Percentiles rank a stretch among this genome's conserved stretches.
These are phyloP conservation scores for Drosophila guanche DNA, from an alignment of 1,140 invertebrate species.

Conservation along the genomic window DNA sequence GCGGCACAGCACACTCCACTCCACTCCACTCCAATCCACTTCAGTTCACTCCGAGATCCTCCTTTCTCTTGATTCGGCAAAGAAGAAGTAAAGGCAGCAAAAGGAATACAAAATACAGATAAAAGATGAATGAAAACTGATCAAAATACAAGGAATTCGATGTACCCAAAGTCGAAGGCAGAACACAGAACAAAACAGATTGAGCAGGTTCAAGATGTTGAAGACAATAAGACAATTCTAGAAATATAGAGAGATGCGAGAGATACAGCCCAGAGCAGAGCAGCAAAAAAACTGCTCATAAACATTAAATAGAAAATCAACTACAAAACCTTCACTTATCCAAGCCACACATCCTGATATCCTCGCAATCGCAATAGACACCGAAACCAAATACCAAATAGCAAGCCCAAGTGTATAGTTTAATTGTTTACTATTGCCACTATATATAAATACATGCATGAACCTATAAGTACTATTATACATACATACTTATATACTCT, in stretches of 20 bases:
- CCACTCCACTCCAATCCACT: conserved; percentile 23
- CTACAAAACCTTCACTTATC: neutral
- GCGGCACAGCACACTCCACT: conserved; percentile 36
- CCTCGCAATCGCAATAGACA: conserved; percentile 44
- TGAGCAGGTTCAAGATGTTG: conserved; percentile 25
- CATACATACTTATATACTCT: conserved; percentile 26
- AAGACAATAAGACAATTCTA: conserved; percentile 74
- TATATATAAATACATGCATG: conserved; percentile 42
- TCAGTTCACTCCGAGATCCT: conserved; percentile 35
- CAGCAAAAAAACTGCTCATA: conserved; percentile 10
- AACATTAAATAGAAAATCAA: conserved; percentile 10
- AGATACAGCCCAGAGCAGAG: conserved; percentile 20
- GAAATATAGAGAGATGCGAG: conserved; percentile 49
- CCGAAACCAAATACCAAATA: conserved; percentile 46
- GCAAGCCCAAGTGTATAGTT: conserved; percentile 58
- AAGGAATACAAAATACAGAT: neutral
- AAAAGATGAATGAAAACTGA: conserved; percentile 26
- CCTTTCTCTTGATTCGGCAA: conserved; percentile 34
- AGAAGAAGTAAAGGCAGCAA: neutral
- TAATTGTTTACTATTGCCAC: conserved; percentile 51
- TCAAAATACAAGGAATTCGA: conserved; percentile 58
- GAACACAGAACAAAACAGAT: conserved; percentile 14
- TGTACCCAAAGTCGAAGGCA: conserved; percentile 48
- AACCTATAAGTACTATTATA: conserved; percentile 26
- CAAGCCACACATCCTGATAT: conserved; percentile 38